A percentile compares a stretch with the other conserved stretches of the same genome.
phyloP scores from a whole-genome alignment of 2,888 invertebrate genomes.

The Pristionchus japonicus region DNA sequence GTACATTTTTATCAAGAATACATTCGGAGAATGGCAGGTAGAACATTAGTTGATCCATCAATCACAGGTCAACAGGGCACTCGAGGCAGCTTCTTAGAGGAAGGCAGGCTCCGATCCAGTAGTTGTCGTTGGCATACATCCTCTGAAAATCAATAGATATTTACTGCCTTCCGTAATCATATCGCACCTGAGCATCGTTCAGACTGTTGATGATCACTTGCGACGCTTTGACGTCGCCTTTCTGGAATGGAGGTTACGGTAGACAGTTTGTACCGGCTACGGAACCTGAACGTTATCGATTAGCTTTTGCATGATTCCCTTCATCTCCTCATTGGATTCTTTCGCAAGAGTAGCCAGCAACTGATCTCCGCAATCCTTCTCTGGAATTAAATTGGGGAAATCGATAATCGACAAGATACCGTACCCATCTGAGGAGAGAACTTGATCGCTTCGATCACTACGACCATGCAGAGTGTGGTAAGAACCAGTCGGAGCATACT shows the following conservation, averaged over 20 bases:
- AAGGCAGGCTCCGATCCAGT: neutral
- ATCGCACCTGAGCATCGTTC: neutral
- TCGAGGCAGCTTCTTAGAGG: constrained; percentile 33
- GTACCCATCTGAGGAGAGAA: neutral
- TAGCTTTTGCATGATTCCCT: neutral
- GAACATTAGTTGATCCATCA: too few species aligned
- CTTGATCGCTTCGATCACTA: neutral
- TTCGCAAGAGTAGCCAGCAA: neutral
- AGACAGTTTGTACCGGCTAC: neutral
- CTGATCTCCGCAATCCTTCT: constrained; percentile 4
- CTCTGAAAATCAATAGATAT: neutral
- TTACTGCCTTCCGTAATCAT: neutral
- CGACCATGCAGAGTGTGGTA: neutral
- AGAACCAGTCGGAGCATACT: neutral
- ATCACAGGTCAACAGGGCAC: constrained; percentile 39
- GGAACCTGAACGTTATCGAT: neutral
- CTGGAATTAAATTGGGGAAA: neutral
- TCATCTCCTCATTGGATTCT: neutral
- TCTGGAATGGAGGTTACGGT: neutral
- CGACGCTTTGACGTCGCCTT: neutral
- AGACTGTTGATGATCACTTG: neutral
- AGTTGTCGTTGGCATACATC: neutral
- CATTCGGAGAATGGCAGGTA: neutral
- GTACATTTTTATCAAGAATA: neutral
- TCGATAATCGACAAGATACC: neutral